Base-by-base conservation (phyloP, 2,888 invertebrate genomes). In the Gisinianus flammeolus region DNA sequence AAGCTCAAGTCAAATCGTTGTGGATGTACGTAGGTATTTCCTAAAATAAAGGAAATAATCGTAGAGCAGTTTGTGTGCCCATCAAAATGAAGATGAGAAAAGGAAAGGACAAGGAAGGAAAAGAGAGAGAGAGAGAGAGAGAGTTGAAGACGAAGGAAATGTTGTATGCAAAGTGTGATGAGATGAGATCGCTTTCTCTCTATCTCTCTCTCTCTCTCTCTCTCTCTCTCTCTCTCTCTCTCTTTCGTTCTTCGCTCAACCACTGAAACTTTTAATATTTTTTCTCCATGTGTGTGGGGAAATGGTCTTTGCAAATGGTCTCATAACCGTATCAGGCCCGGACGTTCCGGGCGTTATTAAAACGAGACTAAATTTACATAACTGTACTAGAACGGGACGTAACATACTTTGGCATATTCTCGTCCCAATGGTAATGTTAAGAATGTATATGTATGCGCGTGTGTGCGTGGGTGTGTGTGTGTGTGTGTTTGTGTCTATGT, bases 291-390 rank as follows among this genome's bases (percentile, higher is more conserved):
- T 62, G 62, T 62, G 62, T 62, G 56, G 4, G 62, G 24, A 62
- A 62, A 62, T 62, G 62, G 62, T 62, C 24, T 12, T 62, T 62
- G 62, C 62, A 62, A 62, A 62, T 62, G 62, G 22, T 22, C 62
- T 24, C 62, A 62, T 62, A 62, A 62, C 62, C 62, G 54, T 54
- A 54, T 54, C 54, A 16, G 26, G 19, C 62, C 62, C 24, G 35
- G 12, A 35, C 12, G 62, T 62, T 62, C n/a, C n/a, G n/a, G 19
- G 54, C 54, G 62, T 62, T 62, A 62, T 62, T 62, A 62, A 62
- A 62, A 62, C 62, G 62, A 26, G 26, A 62, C 62, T 62, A 62
- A 62, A 62, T 62, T 62, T 62, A 62, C 62, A 62, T 62, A 62
- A 62, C 22, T 10, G 62, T 62, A 26, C 35, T 35, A 8, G 5